phyloP scores from a whole-genome alignment of 2,113 vertebrate genomes.

The Crotalus helleri region DNA sequence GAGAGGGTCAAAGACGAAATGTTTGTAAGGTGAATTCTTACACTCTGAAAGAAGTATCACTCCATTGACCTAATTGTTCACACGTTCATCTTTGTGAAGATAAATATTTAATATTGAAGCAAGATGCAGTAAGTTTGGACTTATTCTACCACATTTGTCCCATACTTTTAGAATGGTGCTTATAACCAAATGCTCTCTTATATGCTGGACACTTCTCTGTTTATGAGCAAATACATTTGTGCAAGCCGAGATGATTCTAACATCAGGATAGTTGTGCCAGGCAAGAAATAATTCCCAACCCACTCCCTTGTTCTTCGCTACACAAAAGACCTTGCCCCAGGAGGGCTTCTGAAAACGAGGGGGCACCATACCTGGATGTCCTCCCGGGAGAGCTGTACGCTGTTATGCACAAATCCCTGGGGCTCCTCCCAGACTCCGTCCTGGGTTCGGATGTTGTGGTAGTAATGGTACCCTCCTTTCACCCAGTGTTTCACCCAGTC shows the following conservation, averaged over 20 bases:
- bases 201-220: background rate
- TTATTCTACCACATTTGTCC: background rate
- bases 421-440: constrained; percentile 91
- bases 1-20: background rate
- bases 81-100: background rate
- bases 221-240: background rate
- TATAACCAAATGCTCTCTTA: background rate
- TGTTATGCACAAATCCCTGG: constrained; percentile 79
- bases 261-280: background rate
- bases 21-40: background rate
- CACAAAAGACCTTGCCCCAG: background rate
- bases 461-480: constrained; percentile 94
- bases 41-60: background rate
- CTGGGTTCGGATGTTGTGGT: constrained; percentile 80
- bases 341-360: background rate
- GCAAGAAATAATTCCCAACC: background rate
- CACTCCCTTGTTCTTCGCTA: background rate
- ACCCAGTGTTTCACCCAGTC: constrained; percentile 95
- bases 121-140: background rate
- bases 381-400: constrained; percentile 85
- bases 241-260: background rate
- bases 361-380: constrained; percentile 85
- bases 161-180: background rate
- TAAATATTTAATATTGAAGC: background rate
- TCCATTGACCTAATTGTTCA: background rate